Conservation (phyloP, 2,888 invertebrate species). For the Ectemnius continuus region DNA sequence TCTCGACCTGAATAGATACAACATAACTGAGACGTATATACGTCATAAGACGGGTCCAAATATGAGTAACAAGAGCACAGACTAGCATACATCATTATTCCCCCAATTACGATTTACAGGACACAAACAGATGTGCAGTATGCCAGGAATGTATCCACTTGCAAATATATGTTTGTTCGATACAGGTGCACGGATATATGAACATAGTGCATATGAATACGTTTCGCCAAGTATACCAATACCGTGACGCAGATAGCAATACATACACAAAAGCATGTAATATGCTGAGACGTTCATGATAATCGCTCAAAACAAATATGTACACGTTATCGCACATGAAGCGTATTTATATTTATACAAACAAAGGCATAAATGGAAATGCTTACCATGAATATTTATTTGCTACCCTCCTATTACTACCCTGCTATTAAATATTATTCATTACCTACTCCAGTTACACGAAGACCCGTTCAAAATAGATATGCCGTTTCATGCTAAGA, state of each 20-base stretch:
- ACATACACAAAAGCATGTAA: not conserved
- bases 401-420: conserved; percentile 48
- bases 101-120: not conserved
- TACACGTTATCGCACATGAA: too few species aligned
- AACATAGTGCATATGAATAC: not conserved
- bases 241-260: not conserved
- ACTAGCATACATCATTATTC: conserved; percentile 9
- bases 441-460: conserved; percentile 57
- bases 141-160: not conserved
- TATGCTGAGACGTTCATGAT: conserved; percentile 11
- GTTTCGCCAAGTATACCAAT: not conserved
- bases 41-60: too few species aligned
- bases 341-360: not conserved
- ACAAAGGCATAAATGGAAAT: conserved; percentile 6
- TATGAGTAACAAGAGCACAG: not conserved
- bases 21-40: too few species aligned
- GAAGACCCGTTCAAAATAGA: conserved; percentile 30
- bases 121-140: too few species aligned
- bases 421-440: conserved; percentile 62
- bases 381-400: conserved; percentile 61
- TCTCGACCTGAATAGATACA: too few species aligned
- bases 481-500: not conserved
- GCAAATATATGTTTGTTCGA: not conserved
- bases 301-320: conserved; percentile 15
- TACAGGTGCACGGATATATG: not conserved